Conservation (phyloP, 1,140 invertebrate species). For the Phocides pigmalion region DNA sequence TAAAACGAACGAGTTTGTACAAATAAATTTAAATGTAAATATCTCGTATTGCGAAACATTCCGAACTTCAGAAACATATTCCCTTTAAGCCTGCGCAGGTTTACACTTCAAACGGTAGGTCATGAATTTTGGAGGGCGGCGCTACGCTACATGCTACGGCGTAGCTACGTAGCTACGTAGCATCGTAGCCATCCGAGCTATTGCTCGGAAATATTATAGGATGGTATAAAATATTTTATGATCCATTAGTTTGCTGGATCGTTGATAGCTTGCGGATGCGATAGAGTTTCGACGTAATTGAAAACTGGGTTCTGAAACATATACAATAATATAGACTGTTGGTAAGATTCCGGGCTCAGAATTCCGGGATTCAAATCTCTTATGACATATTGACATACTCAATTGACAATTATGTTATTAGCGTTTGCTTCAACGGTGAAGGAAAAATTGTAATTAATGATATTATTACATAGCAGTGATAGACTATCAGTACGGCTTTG, state of each 20-base stretch:
- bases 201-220: conserved; percentile 36
- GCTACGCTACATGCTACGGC: conserved; percentile 41
- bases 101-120: conserved; percentile 56
- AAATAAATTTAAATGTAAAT: conserved; percentile 45
- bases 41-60: conserved; percentile 43
- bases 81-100: conserved; percentile 46
- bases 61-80: conserved; percentile 49
- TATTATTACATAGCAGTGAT: too few relatives aligned
- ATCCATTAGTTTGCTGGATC: conserved; percentile 31
- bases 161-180: conserved; percentile 34
- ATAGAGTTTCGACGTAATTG: conserved; percentile 28
- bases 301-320: conserved; percentile 1
- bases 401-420: too few relatives aligned
- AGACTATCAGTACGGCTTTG: too few relatives aligned
- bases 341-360: too few relatives aligned
- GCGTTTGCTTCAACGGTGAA: too few relatives aligned
- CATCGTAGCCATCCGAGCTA: conserved; percentile 31
- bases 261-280: conserved; percentile 29
- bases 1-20: conserved; percentile 27
- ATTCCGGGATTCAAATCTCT: too few relatives aligned
- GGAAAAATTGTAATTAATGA: too few relatives aligned
- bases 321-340: too few relatives aligned
- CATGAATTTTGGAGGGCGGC: conserved; percentile 58
- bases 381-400: too few relatives aligned
- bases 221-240: conserved; percentile 45